Conservation (phyloP, 2,113 vertebrate species). For the Cyphomyrus discorhynchus region DNA sequence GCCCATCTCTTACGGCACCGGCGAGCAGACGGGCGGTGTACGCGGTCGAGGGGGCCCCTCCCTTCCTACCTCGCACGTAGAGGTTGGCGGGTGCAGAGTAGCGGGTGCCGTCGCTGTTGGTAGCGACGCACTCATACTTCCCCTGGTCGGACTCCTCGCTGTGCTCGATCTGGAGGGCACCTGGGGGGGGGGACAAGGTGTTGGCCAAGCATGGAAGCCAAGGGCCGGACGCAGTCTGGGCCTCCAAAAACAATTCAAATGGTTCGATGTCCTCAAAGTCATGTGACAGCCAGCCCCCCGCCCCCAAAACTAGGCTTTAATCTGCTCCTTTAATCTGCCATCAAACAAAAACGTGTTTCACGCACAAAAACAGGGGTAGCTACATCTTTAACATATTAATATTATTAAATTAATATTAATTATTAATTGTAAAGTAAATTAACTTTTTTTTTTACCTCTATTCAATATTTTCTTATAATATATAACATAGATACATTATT, state of each 20-base stretch:
- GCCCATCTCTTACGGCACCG: not conserved
- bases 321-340: not conserved
- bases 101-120: conserved; percentile 95
- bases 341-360: not conserved
- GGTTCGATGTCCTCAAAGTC: conserved; percentile 50
- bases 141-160: conserved; percentile 98
- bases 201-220: conserved; percentile 59
- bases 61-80: conserved; percentile 87
- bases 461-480: not conserved
- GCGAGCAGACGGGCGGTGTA: not conserved
- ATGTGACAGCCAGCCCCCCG: conserved; percentile 61
- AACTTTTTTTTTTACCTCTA: too few relatives aligned
- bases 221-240: conserved; percentile 40
- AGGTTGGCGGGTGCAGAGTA: conserved; percentile 98
- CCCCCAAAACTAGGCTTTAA: not conserved
- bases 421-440: too few relatives aligned
- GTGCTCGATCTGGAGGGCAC: conserved; percentile 96
- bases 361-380: not conserved
- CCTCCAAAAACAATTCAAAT: conserved; percentile 58
- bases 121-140: conserved; percentile 99
- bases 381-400: not conserved
- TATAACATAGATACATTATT: not conserved
- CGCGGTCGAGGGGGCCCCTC: not conserved
- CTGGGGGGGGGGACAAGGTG: conserved; percentile 85
- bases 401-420: too few relatives aligned